A percentile compares a stretch with the other conserved stretches of the same genome.
phyloP scores from a whole-genome alignment of 2,797 vertebrate species.

The Chloroceryle amazona region DNA sequence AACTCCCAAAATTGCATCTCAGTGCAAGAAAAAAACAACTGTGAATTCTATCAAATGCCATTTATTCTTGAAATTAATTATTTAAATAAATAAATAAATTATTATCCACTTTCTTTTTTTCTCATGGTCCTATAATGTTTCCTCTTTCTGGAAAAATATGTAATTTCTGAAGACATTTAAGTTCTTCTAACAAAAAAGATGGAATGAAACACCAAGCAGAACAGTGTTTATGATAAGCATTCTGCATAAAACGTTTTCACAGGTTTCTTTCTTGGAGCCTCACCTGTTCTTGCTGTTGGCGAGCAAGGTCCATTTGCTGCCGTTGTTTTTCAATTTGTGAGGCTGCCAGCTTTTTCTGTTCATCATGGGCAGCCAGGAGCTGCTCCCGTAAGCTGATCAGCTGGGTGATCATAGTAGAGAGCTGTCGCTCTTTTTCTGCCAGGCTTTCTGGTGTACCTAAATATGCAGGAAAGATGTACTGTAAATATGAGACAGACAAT shows the following conservation, averaged over 20 bases:
- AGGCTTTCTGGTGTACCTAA: constrained; percentile 98
- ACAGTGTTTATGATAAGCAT: neutral
- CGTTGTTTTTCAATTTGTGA: constrained; percentile 99
- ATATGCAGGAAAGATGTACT: constrained; percentile 51
- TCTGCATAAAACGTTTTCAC: constrained; percentile 15
- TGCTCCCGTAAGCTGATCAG: constrained; percentile 99
- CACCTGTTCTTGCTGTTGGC: constrained; percentile 99
- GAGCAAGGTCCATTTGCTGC: constrained; percentile 99
- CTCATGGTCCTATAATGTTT: neutral
- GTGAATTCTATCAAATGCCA: neutral
- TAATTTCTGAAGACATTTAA: neutral
- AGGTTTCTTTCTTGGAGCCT: constrained; percentile 65
- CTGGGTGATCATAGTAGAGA: constrained; percentile 98
- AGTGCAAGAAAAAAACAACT: neutral
- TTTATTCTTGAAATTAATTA: neutral
- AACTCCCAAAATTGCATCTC: neutral
- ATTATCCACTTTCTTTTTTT: neutral
- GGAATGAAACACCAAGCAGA: constrained; percentile 32
- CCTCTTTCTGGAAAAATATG: neutral
- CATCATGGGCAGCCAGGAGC: constrained; percentile 97
- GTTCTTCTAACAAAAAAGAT: neutral
- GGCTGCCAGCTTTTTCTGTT: constrained; percentile 98
- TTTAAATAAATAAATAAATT: neutral
- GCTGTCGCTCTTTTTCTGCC: constrained; percentile 98
- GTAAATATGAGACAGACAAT: constrained; percentile 56